Base-by-base conservation (phyloP, 2,797 vertebrate species). In the Rachycentron canadum region DNA sequence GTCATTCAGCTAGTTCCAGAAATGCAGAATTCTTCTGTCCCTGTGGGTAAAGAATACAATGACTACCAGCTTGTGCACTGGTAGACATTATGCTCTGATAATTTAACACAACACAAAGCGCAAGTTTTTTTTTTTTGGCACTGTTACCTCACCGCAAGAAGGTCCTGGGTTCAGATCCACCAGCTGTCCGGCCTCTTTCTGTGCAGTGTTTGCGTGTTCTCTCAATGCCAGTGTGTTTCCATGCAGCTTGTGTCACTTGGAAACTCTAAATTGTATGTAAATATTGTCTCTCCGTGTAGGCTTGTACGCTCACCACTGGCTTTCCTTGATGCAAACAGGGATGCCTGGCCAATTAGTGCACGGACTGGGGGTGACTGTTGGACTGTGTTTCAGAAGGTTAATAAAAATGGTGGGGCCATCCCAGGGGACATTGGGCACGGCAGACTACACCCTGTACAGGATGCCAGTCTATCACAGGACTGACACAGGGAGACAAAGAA, bases 81-180 rank as follows among this genome's bases (percentile, higher is more conserved):
- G 30, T 26, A 8, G 26, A 25, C 32, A 32, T 41, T 25, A 23
- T 66, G 55, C 45, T 43, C 47, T 52, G 36, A 61, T 30, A 61
- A 61, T 61, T 52, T 12, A 58, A 38, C n/a, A 38, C 32, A 52
- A 65, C 30, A 36, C 43, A 45, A 45, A 52, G 25, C 23, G 26
- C 23, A 52, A 25, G 9, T 52, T 30, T 32, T 32, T 3, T 32
- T 32, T 32, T 30, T 38, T 26, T 66, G 49, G 49, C 36, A 41
- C 25, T 55, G 17, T 21, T 0, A 10, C 34, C 34, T 66, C 34
- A 53, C 34, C 25, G 17, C 10, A 4, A 53, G 23, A 66, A 36
- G 19, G 32, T n/a, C 28, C 28, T n/a, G 21, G 19, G 4, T 34
- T 55, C 17, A 67, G 28, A 9, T 56, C 50, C 36, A 67, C 17